Conservation (phyloP, 2,113 vertebrate species). For the Xenopus tropicalis region UCB_Xtro_10.0 CM004443.2:126231501-126232000, state of each 20-base stretch:
- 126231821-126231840: not conserved
- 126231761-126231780: constrained; percentile 15
- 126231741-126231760: constrained; percentile 19
- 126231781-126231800: constrained; percentile 21
- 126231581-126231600: not conserved
- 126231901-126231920: too few relatives aligned
- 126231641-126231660: constrained; percentile 40
- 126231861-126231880: not conserved
- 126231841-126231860: constrained; percentile 1
- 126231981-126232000: too few relatives aligned
- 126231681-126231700: constrained; percentile 12
- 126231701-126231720: constrained; percentile 4
- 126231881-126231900: too few relatives aligned
- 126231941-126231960: too few relatives aligned
- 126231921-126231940: too few relatives aligned
- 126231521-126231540: too few relatives aligned
- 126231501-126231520: too few relatives aligned
- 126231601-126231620: constrained; percentile 10
- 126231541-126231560: not conserved
- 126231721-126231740: constrained; percentile 9
- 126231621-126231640: constrained; percentile 10
- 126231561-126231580: not conserved
- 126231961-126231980: too few relatives aligned
- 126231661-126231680: constrained; percentile 35
- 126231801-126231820: not conserved